A percentile compares a stretch with the other conserved stretches of the same genome.
Conservation (phyloP, 2,888 invertebrate genomes). For the Eudemis profundana region DNA sequence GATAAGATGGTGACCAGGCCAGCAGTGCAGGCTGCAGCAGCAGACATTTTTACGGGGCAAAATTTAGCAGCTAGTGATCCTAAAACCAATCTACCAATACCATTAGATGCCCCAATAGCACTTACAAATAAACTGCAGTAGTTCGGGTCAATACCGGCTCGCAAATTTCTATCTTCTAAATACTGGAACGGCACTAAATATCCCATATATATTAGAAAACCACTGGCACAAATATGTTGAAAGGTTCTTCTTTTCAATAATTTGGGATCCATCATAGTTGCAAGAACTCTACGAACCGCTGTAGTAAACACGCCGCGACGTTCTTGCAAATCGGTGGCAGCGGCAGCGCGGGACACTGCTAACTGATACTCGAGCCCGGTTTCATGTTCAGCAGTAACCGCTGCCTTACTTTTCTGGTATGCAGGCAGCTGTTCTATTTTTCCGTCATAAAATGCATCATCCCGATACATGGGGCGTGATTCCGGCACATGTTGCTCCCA, state of each 20-base stretch:
- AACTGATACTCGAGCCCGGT: slow-evolving; percentile 79
- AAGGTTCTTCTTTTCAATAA: slow-evolving; percentile 69
- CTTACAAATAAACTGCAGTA: slow-evolving; percentile 72
- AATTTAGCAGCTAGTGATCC: slow-evolving; percentile 67
- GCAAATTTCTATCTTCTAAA: slow-evolving; percentile 65
- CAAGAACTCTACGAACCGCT: slow-evolving; percentile 73
- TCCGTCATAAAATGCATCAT: slow-evolving; percentile 77
- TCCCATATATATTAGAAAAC: slow-evolving; percentile 67
- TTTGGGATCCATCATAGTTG: slow-evolving; percentile 77
- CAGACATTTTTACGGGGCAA: slow-evolving; percentile 61
- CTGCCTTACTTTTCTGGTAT: slow-evolving; percentile 73
- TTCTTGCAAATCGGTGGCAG: slow-evolving; percentile 69
- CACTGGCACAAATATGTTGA: slow-evolving; percentile 61
- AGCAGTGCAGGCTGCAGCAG: slow-evolving; percentile 54
- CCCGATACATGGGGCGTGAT: slow-evolving; percentile 76
- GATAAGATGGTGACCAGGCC: slow-evolving; percentile 66
- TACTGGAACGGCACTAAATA: slow-evolving; percentile 74
- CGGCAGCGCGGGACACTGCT: slow-evolving; percentile 76
- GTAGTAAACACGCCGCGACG: slow-evolving; percentile 71
- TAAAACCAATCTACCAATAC: slow-evolving; percentile 63
- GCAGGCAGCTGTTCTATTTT: slow-evolving; percentile 66
- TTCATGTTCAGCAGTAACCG: slow-evolving; percentile 57
- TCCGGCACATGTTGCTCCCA: slow-evolving; percentile 73
- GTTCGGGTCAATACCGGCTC: slow-evolving; percentile 59
- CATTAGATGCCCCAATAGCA: slow-evolving; percentile 69